Percentiles rank a stretch among this genome's conserved stretches.
Evolutionary conservation across 2,113 vertebrate species (phyloP).

Genomic region (Urocynchramus pylzowi): DNA sequence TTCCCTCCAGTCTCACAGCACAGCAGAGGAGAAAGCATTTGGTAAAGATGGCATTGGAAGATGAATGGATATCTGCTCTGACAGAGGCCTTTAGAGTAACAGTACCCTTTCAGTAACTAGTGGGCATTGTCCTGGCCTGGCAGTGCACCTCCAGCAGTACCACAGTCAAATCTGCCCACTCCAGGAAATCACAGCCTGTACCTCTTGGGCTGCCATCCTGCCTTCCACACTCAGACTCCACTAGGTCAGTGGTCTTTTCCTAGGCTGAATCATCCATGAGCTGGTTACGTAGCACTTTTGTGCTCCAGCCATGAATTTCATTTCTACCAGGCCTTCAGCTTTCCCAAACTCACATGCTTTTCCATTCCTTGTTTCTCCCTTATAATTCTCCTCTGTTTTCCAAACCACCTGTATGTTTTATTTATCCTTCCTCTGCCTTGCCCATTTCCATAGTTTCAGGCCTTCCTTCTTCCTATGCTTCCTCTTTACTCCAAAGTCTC

Average conservation of each 20-base stretch:
- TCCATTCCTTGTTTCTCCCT: background rate
- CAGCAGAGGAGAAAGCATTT: background rate
- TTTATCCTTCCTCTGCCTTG: background rate
- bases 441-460: background rate
- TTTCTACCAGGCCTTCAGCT: background rate
- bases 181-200: background rate
- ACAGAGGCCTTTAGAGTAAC: too few relatives aligned
- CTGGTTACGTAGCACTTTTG: background rate
- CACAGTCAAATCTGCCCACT: background rate
- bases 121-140: background rate
- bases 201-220: background rate
- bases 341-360: background rate
- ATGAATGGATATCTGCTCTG: background rate
- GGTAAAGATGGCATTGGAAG: background rate
- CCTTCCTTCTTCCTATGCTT: background rate
- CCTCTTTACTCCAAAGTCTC: background rate
- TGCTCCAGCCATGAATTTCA: background rate
- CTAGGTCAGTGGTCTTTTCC: background rate
- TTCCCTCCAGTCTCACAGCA: background rate
- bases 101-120: background rate
- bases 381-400: background rate
- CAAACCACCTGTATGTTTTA: background rate
- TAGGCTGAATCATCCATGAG: background rate
- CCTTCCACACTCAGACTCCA: background rate
- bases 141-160: background rate